These are phyloP conservation scores for Embidobia sp. DNA, from an alignment of 2,888 invertebrate species.

Conservation along the genomic window DNA sequence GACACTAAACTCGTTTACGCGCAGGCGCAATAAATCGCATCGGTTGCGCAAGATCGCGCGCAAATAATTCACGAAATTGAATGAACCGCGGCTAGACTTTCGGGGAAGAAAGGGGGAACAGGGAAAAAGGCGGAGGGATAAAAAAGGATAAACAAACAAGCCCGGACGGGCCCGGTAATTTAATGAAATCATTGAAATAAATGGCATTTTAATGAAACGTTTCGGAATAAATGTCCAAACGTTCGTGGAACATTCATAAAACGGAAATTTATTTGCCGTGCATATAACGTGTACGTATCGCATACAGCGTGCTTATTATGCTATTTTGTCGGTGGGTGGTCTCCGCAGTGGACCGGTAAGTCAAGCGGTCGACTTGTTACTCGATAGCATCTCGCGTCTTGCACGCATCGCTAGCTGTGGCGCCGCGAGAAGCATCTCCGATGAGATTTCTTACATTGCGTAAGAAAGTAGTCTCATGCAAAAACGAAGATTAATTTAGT, in stretches of 20 bases:
- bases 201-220: constrained; percentile 47
- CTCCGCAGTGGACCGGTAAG: constrained; percentile 70
- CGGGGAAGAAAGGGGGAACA: no score
- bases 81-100: no score
- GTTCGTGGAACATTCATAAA: constrained; percentile 59
- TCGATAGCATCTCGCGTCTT: constrained; percentile 75
- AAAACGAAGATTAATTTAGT: constrained; percentile 63
- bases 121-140: constrained; percentile 17
- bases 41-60: constrained; percentile 18
- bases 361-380: constrained; percentile 74
- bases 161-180: constrained; percentile 22
- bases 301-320: constrained; percentile 71
- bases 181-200: constrained; percentile 60
- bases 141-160: constrained; percentile 29
- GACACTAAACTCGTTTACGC: constrained; percentile 37
- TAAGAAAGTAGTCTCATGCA: constrained; percentile 74
- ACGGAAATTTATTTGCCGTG: constrained; percentile 60
- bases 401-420: constrained; percentile 75
- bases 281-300: constrained; percentile 58
- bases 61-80: constrained; percentile 28
- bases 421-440: constrained; percentile 72
- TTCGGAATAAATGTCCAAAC: constrained; percentile 49
- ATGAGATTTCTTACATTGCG: constrained; percentile 72
- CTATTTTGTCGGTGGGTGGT: constrained; percentile 79
- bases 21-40: constrained; percentile 31